These are phyloP conservation scores for Acanthosepion lycidas DNA, from an alignment of 2,888 invertebrate species.

Conservation along the genomic window DNA sequence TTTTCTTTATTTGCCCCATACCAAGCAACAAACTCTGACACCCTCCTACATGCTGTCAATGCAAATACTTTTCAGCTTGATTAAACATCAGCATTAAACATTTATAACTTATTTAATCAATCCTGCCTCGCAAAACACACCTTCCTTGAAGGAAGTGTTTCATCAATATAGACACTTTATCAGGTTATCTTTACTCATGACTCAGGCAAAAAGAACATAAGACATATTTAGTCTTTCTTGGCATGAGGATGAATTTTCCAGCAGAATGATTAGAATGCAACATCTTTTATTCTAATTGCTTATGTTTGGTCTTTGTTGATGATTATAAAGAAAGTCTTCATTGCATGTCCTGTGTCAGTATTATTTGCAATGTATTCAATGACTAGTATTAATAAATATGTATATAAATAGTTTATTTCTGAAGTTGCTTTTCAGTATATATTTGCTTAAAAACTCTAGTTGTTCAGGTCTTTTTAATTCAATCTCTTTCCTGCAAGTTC, in stretches of 20 bases:
- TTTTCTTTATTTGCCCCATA: no score
- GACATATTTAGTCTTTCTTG: not conserved
- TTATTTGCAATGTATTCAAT: not conserved
- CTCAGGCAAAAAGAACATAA: not conserved
- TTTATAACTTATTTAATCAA: not conserved
- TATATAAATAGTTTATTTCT: not conserved
- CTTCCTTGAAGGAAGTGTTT: not conserved
- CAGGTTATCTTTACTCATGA: not conserved
- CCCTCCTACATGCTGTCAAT: not conserved
- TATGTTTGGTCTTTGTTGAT: not conserved
- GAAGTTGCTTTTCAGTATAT: not conserved
- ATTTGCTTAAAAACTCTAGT: no score
- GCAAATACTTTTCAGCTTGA: not conserved
- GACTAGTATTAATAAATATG: no score
- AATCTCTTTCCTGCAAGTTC: no score
- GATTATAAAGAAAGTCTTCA: not conserved
- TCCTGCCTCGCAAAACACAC: not conserved
- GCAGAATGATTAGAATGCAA: not conserved
- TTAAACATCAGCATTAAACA: not conserved
- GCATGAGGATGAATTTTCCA: not conserved
- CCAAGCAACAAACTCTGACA: not conserved
- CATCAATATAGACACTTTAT: not conserved
- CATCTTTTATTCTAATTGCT: not conserved
- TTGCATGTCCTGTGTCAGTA: not conserved
- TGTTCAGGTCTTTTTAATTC: no score